Conservation (phyloP, 2,888 invertebrate species). For the Zygaena filipendulae region DNA sequence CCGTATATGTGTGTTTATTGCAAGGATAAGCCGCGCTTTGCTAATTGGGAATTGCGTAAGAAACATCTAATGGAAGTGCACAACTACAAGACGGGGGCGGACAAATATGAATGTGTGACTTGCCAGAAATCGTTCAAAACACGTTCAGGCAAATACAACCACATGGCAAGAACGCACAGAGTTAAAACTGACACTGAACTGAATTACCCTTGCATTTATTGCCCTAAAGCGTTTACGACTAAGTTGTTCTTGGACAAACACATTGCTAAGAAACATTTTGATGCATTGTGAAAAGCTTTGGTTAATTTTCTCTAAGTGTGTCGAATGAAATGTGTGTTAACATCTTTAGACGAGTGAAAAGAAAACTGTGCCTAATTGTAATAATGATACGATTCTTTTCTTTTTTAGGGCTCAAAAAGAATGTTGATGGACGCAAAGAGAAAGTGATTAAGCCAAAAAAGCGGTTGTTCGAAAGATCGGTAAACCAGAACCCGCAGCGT, state of each 20-base stretch:
- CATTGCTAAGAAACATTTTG: slow-evolving; percentile 62
- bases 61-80: slow-evolving; percentile 54
- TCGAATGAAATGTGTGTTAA: not conserved
- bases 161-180: slow-evolving; percentile 53
- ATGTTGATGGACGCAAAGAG: slow-evolving; percentile 41
- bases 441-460: slow-evolving; percentile 55
- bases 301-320: too few species aligned
- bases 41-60: slow-evolving; percentile 52
- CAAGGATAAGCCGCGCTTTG: slow-evolving; percentile 52
- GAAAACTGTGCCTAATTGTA: slow-evolving; percentile 7
- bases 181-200: slow-evolving; percentile 51
- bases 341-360: not conserved
- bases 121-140: slow-evolving; percentile 56
- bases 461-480: slow-evolving; percentile 59
- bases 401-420: slow-evolving; percentile 57
- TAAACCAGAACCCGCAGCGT: slow-evolving; percentile 56
- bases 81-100: slow-evolving; percentile 48
- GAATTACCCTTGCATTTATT: slow-evolving; percentile 57
- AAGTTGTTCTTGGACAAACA: slow-evolving; percentile 66
- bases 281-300: slow-evolving; percentile 26
- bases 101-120: slow-evolving; percentile 49
- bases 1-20: slow-evolving; percentile 56
- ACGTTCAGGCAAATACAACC: slow-evolving; percentile 55
- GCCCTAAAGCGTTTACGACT: slow-evolving; percentile 62
- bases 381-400: slow-evolving; percentile 56